phyloP scores from a whole-genome alignment of 2,888 invertebrate species.

The Buathra laborator region DNA sequence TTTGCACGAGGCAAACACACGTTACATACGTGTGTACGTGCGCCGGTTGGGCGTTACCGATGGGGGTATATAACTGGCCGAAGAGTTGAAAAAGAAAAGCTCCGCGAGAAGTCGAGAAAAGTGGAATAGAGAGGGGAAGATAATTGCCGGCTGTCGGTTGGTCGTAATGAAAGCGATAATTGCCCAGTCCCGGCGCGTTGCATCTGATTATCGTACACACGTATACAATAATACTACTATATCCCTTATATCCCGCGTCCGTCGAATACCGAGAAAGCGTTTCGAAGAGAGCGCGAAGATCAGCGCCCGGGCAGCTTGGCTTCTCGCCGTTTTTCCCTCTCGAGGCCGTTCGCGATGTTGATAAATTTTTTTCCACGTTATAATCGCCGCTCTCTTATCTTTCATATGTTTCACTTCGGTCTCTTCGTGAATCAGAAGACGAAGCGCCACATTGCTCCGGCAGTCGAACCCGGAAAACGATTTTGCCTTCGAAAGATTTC shows the following conservation, averaged over 20 bases:
- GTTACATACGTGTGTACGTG: conserved; percentile 30
- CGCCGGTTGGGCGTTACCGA: conserved; percentile 53
- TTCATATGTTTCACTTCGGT: not conserved
- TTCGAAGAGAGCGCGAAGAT: not conserved
- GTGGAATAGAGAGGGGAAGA: conserved; percentile 59
- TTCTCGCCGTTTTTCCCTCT: conserved; percentile 1
- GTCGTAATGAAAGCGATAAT: conserved; percentile 76
- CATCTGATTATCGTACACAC: conserved; percentile 67
- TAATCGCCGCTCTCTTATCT: not conserved
- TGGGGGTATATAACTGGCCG: not conserved
- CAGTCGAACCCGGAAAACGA: not conserved
- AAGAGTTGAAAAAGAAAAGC: conserved; percentile 45
- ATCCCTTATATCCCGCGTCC: not conserved
- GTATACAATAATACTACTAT: conserved; percentile 33
- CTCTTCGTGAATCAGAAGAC: not conserved
- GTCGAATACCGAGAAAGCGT: conserved; percentile 22
- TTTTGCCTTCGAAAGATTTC: not conserved
- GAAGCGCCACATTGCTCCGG: not conserved
- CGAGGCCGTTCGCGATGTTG: not conserved
- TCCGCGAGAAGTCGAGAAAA: conserved; percentile 29
- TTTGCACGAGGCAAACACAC: conserved; percentile 37
- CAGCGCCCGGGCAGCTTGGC: too few species aligned
- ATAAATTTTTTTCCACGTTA: not conserved
- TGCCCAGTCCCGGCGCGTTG: conserved; percentile 63
- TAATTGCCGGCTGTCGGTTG: conserved; percentile 74